phyloP scores from a whole-genome alignment of 2,113 vertebrate species.

The Scopus umbretta region DNA sequence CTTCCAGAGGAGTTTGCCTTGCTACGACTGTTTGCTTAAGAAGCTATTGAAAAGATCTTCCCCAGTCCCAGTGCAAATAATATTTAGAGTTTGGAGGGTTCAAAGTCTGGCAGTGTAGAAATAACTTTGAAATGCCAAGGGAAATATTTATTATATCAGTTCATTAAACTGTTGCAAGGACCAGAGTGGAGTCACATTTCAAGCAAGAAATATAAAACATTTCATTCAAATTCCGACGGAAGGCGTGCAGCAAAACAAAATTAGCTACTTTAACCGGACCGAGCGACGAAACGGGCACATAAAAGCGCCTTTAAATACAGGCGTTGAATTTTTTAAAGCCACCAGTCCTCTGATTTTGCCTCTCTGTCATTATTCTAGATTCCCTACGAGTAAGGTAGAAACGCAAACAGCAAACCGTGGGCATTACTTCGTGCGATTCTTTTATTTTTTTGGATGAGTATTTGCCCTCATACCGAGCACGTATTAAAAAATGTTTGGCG shows the following conservation, averaged over 20 bases:
- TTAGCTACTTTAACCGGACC: background rate
- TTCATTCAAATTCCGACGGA: background rate
- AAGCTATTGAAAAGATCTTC: constrained; percentile 32
- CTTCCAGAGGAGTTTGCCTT: background rate
- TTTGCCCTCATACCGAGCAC: background rate
- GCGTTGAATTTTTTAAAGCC: background rate
- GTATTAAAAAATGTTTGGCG: too few relatives aligned
- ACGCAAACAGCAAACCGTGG: background rate
- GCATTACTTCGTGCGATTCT: fast-evolving
- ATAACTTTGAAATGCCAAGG: constrained; percentile 54
- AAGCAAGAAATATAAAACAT: background rate
- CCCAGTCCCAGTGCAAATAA: constrained; percentile 31
- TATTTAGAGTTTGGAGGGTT: constrained; percentile 27
- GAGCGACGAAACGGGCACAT: background rate
- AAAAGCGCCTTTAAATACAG: background rate
- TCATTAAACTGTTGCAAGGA: constrained; percentile 49
- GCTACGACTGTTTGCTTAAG: constrained; percentile 45
- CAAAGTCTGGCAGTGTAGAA: constrained; percentile 34
- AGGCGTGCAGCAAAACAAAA: background rate
- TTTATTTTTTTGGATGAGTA: background rate
- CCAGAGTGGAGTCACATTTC: constrained; percentile 20
- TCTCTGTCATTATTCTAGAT: background rate
- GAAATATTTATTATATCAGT: constrained; percentile 65
- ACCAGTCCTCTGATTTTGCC: background rate
- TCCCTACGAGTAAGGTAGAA: background rate